phyloP scores from a whole-genome alignment of 2,888 invertebrate species.

The Megalurothrips usitatus region DNA sequence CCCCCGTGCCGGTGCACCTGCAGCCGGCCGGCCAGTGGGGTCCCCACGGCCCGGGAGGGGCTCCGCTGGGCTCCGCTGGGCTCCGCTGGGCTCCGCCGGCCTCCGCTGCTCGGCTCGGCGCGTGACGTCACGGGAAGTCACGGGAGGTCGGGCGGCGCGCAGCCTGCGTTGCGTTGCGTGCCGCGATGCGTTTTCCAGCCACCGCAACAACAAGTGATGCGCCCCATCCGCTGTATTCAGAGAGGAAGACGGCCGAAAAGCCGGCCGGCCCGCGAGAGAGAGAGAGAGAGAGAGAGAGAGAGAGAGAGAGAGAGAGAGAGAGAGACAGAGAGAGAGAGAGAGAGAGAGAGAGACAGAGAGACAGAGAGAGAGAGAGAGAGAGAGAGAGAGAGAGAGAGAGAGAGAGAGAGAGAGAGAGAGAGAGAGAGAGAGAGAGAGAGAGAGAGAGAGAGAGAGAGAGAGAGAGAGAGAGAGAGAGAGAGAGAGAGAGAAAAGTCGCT shows the following conservation, averaged over 20 bases:
- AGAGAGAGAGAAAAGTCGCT: not conserved
- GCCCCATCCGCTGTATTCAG: no score
- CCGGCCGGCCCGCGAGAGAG: not conserved
- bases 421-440: constrained; percentile 1
- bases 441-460: not conserved
- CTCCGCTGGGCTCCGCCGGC: no score
- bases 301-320: not conserved
- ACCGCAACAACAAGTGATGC: no score
- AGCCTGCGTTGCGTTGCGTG: no score
- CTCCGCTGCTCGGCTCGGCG: no score
- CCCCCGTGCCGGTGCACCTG: not conserved
- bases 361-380: not conserved
- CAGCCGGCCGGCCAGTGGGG: no score
- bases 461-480: constrained; percentile 1
- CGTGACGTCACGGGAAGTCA: no score
- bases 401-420: not conserved
- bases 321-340: not conserved
- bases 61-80: no score
- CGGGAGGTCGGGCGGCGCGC: no score
- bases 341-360: not conserved
- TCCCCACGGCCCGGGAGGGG: no score
- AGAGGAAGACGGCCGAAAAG: no score
- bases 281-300: constrained; percentile 1
- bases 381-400: not conserved
- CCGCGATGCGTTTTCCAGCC: no score